phyloP scores from a whole-genome alignment of 1,140 invertebrate species.

The Centruroides vittatus region DNA sequence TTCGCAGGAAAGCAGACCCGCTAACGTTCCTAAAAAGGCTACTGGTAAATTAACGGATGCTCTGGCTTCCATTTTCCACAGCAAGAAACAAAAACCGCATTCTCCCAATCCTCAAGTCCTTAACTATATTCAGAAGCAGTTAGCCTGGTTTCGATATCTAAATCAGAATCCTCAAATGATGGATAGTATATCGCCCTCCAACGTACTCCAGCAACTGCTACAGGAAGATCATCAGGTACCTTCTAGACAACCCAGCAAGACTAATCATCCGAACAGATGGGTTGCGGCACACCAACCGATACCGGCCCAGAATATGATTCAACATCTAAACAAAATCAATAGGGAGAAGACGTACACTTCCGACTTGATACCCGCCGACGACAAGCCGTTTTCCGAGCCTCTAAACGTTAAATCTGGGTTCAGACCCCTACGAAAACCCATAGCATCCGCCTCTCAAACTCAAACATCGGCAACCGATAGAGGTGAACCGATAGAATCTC shows the following conservation, averaged over 20 bases:
- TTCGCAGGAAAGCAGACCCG: background rate
- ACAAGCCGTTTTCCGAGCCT: too few relatives aligned
- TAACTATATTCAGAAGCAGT: slow-evolving; percentile 10
- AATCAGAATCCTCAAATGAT: slow-evolving; percentile 17
- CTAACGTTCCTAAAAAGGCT: too few relatives aligned
- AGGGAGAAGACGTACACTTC: too few relatives aligned
- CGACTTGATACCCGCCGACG: too few relatives aligned
- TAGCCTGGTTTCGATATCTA: slow-evolving; percentile 8
- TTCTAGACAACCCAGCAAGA: too few relatives aligned
- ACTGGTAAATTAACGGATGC: too few relatives aligned
- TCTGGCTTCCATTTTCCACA: too few relatives aligned
- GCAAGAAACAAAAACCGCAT: background rate
- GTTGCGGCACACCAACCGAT: too few relatives aligned
- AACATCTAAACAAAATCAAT: too few relatives aligned
- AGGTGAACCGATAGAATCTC: too few relatives aligned
- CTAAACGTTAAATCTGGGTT: background rate
- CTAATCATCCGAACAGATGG: too few relatives aligned
- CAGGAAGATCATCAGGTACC: background rate
- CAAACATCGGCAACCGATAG: background rate
- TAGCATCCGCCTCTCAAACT: too few relatives aligned
- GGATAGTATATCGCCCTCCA: slow-evolving; percentile 13
- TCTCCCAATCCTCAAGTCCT: slow-evolving; percentile 3
- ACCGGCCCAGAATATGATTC: background rate
- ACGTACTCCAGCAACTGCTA: slow-evolving; percentile 10
- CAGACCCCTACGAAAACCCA: background rate